Percentiles rank a stretch among this genome's conserved stretches.
Conservation (phyloP, 2,113 vertebrate genomes). For the Oncorhynchus clarkii region DNA sequence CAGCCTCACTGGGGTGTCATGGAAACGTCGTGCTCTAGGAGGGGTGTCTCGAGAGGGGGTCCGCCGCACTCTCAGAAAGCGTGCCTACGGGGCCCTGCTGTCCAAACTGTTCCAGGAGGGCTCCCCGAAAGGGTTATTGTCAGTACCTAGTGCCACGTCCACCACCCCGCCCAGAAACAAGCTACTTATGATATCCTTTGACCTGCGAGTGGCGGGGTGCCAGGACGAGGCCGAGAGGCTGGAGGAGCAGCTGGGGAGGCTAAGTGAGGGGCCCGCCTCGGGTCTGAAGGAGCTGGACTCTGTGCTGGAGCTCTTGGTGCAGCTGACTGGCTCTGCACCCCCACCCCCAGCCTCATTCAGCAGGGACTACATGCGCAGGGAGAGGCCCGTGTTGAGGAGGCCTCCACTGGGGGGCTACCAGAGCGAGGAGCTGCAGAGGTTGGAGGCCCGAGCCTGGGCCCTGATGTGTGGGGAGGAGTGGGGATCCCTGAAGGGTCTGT, state of each 20-base stretch:
- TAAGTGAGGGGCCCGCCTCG: slow-evolving; percentile 64
- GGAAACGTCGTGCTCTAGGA: slow-evolving; percentile 72
- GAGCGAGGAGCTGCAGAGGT: slow-evolving; percentile 79
- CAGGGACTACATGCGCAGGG: slow-evolving; percentile 81
- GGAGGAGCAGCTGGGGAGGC: slow-evolving; percentile 80
- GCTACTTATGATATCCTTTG: slow-evolving; percentile 92
- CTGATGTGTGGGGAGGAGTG: slow-evolving; percentile 81
- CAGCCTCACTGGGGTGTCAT: slow-evolving; percentile 78
- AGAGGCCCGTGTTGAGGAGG: slow-evolving; percentile 78
- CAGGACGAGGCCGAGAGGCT: slow-evolving; percentile 83
- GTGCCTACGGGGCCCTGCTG: slow-evolving; percentile 83
- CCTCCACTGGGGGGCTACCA: slow-evolving; percentile 82
- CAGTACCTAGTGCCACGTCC: slow-evolving; percentile 15
- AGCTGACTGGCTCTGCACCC: slow-evolving; percentile 84
- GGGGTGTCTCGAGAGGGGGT: slow-evolving; percentile 68
- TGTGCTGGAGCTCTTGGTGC: slow-evolving; percentile 84
- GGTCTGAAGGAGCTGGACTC: slow-evolving; percentile 75
- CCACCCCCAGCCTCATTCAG: slow-evolving; percentile 76
- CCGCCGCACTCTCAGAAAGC: slow-evolving; percentile 76
- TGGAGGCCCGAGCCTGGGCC: slow-evolving; percentile 81
- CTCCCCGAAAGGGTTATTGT: slow-evolving; percentile 36
- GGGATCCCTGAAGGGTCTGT: slow-evolving; percentile 72
- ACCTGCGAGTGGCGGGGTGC: slow-evolving; percentile 84
- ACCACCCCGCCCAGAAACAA: slow-evolving; percentile 84
- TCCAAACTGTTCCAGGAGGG: slow-evolving; percentile 82